phyloP scores from a whole-genome alignment of 2,888 invertebrate species.

The Agonopterix subpropinquella region DNA sequence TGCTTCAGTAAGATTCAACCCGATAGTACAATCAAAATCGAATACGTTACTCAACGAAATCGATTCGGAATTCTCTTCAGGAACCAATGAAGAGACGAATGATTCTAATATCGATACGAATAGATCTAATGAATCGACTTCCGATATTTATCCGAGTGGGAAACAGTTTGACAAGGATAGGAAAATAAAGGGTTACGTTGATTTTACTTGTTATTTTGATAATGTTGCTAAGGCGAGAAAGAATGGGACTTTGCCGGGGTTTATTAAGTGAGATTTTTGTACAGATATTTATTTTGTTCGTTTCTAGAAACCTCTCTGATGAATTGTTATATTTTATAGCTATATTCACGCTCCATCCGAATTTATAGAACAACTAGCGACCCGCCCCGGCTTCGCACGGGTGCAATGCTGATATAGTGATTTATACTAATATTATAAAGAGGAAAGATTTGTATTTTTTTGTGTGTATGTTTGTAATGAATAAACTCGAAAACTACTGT shows the following conservation, averaged over 20 bases:
- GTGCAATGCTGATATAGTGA: too few species aligned
- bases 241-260: constrained; percentile 80
- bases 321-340: too few species aligned
- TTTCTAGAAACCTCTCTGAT: too few species aligned
- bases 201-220: constrained; percentile 87
- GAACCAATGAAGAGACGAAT: constrained; percentile 37
- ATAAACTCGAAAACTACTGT: too few species aligned
- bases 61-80: constrained; percentile 61
- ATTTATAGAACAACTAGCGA: too few species aligned
- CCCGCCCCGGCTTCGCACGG: too few species aligned
- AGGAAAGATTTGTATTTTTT: too few species aligned
- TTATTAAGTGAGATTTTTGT: constrained; percentile 45
- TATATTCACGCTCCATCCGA: too few species aligned
- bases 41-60: constrained; percentile 58
- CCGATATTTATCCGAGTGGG: constrained; percentile 55
- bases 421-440: too few species aligned
- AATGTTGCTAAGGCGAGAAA: constrained; percentile 80
- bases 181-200: constrained; percentile 87
- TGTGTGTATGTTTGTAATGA: too few species aligned
- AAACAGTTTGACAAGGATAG: constrained; percentile 77
- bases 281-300: too few species aligned
- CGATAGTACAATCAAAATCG: constrained; percentile 73
- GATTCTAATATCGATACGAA: constrained; percentile 57
- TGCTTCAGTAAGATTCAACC: constrained; percentile 77
- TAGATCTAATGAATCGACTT: constrained; percentile 55